phyloP scores from a whole-genome alignment of 37 sponge, comb jelly and placozoan genomes.

The Petrosia ficiformis region DNA sequence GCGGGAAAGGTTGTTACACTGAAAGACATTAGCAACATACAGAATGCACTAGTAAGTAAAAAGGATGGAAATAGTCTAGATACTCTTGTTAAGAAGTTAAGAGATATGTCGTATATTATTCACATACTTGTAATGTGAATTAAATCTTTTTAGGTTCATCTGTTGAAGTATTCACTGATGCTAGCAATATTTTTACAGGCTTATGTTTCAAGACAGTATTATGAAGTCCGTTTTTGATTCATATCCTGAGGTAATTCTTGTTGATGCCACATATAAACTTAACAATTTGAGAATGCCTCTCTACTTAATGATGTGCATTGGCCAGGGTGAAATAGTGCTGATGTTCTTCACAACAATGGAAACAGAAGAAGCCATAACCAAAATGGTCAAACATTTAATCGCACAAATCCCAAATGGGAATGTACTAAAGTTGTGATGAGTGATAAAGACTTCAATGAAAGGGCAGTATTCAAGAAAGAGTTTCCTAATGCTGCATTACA shows the following conservation, averaged over 20 bases:
- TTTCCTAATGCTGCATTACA: slow-evolving; percentile 37
- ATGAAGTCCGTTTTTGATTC: slow-evolving; percentile 27
- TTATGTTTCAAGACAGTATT: slow-evolving; percentile 20
- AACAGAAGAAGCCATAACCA: slow-evolving; percentile 16
- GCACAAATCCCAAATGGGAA: slow-evolving; percentile 26
- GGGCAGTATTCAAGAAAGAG: slow-evolving; percentile 15
- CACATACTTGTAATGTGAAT: not conserved
- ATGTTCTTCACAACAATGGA: slow-evolving; percentile 1
- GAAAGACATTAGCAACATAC: slow-evolving; percentile 4
- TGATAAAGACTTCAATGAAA: slow-evolving; percentile 59
- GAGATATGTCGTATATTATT: not conserved
- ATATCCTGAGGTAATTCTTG: slow-evolving; percentile 38
- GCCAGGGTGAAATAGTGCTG: slow-evolving; percentile 47
- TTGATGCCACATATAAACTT: slow-evolving; percentile 56
- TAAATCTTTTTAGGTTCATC: slow-evolving; percentile 9
- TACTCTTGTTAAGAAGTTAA: not conserved
- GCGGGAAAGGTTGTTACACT: slow-evolving; percentile 3
- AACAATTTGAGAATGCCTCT: slow-evolving; percentile 21
- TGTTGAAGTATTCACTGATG: slow-evolving; percentile 28
- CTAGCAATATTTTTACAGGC: slow-evolving; percentile 9
- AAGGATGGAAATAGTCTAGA: not conserved
- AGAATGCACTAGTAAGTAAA: not conserved
- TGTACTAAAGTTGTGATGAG: slow-evolving; percentile 37
- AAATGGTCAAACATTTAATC: slow-evolving; percentile 53
- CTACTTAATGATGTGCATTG: slow-evolving; percentile 31